Conservation (phyloP, 2,113 vertebrate species). For the Lophotis ruficrista region DNA sequence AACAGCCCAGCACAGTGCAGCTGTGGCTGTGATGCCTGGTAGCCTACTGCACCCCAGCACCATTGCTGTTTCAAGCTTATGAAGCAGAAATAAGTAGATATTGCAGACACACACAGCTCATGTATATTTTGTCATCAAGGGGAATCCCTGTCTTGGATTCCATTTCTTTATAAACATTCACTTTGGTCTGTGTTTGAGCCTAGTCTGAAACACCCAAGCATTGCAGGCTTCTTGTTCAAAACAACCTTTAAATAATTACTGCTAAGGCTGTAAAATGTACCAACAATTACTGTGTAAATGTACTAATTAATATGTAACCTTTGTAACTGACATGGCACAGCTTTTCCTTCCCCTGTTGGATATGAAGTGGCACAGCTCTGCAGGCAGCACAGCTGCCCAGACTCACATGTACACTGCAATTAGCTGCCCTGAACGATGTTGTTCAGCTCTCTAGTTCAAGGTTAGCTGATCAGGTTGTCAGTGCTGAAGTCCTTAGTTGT, state of each 20-base stretch:
- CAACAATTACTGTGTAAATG: background rate
- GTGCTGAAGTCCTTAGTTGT: background rate
- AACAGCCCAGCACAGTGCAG: background rate
- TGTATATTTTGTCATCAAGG: background rate
- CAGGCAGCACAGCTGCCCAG: background rate
- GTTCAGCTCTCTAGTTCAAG: background rate
- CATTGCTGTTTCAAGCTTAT: background rate
- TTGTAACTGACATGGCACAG: background rate
- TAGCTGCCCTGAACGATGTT: background rate
- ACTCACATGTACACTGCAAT: background rate
- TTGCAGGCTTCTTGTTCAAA: background rate
- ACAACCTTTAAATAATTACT: background rate
- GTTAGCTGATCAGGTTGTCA: background rate
- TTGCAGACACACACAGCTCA: background rate
- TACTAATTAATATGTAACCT: background rate
- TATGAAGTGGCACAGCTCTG: background rate
- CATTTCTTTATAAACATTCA: rapidly evolving
- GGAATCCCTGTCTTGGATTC: background rate
- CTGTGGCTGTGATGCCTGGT: background rate
- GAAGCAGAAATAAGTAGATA: background rate
- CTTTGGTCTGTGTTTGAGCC: background rate
- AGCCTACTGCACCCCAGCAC: background rate
- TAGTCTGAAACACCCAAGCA: background rate
- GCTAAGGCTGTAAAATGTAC: background rate
- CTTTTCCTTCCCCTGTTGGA: background rate